phyloP scores from a whole-genome alignment of 2,797 vertebrate genomes.

The Ceryle rudis region DNA sequence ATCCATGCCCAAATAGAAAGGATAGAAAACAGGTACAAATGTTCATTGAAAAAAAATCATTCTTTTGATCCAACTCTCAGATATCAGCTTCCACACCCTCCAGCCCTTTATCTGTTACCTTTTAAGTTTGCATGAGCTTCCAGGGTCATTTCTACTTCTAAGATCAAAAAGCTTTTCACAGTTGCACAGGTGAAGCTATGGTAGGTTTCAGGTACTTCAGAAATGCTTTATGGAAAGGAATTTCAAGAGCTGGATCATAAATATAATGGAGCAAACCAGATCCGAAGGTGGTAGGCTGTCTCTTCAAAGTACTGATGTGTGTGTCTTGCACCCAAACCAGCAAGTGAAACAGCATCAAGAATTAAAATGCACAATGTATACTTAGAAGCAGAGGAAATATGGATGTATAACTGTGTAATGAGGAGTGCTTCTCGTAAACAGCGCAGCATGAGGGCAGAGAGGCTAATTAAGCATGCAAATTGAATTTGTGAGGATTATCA shows the following conservation, averaged over 20 bases:
- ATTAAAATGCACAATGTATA: neutral
- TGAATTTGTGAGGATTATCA: conserved; percentile 14
- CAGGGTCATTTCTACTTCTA: neutral
- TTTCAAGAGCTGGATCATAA: neutral
- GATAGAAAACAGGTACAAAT: neutral
- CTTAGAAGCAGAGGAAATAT: neutral
- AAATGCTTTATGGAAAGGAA: neutral
- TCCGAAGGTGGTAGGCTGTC: neutral
- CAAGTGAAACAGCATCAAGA: neutral
- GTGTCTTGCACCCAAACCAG: neutral
- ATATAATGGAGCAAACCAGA: neutral
- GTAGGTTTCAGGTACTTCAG: neutral
- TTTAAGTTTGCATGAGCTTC: neutral
- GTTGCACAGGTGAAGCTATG: neutral
- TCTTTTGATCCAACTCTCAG: neutral
- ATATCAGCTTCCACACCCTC: neutral
- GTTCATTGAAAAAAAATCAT: neutral
- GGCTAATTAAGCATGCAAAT: neutral
- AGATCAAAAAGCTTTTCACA: neutral
- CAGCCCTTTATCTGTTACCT: neutral
- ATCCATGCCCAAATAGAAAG: neutral
- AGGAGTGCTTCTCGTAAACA: neutral
- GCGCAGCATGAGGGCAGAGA: neutral
- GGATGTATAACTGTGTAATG: neutral
- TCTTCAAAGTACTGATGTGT: neutral